phyloP scores from a whole-genome alignment of 2,113 vertebrate genomes.

The Zosterops pallidus region DNA sequence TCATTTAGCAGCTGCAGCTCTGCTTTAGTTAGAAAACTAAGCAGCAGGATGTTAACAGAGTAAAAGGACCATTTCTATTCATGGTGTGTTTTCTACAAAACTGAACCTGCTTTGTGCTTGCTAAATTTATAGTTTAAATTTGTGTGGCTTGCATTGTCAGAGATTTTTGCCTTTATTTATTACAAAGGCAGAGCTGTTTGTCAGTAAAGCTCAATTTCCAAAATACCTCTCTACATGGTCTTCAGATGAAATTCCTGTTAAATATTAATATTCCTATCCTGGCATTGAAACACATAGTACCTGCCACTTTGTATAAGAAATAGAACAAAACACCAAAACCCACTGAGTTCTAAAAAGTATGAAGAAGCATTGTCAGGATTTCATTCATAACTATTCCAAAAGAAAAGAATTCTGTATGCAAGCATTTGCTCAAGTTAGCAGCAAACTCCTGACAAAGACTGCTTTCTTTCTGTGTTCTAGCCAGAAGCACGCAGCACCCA shows the following conservation, averaged over 20 bases:
- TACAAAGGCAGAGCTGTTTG: not conserved
- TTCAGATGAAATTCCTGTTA: not conserved
- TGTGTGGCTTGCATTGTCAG: not conserved
- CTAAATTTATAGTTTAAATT: not conserved
- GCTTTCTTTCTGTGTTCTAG: conserved; percentile 71
- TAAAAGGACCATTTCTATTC: not conserved
- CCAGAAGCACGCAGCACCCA: conserved; percentile 76
- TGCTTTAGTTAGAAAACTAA: not conserved
- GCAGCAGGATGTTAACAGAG: not conserved
- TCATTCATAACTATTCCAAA: not conserved
- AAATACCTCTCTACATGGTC: not conserved
- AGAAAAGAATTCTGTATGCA: not conserved
- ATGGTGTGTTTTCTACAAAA: not conserved
- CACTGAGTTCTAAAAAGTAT: not conserved
- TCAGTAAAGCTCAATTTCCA: not conserved
- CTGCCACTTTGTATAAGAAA: not conserved
- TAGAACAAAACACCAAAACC: not conserved
- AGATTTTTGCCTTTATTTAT: not conserved
- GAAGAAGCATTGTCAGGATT: not conserved
- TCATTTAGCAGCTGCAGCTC: not conserved
- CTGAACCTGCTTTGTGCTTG: not conserved
- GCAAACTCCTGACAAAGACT: conserved; percentile 20
- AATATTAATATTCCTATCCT: not conserved
- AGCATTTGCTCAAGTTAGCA: not conserved
- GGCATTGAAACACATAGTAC: not conserved